Evolutionary conservation across 2,797 vertebrate species (phyloP), one percentile per base, ranked within the genome.

Genomic region (Chromis chromis): DNA sequence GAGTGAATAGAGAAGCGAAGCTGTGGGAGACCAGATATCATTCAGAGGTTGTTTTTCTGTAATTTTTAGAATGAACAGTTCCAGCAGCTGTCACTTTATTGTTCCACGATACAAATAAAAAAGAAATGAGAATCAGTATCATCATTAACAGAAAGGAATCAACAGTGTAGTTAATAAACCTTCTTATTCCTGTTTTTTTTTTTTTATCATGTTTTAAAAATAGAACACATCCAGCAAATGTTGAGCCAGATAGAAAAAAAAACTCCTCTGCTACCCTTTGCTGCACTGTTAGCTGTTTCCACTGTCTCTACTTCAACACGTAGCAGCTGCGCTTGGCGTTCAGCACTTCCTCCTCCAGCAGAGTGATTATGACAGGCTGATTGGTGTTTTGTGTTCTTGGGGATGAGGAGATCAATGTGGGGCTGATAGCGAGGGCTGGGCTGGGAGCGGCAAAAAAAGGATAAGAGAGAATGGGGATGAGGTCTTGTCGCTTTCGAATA

Each of bases 351-450:
- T 87, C 74, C 56, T 87, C 85, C 87, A 81, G 82, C 89, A 82
- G 76, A 90, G 81, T 90, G 84, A 91, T 92, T 91, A 92, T 92
- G 89, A 93, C 86, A 85, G 81, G 81, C 80, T 91, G 88, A 90
- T 90, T 89, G 81, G 84, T 91, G 83, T 88, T 92, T 89, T 91
- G 88, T 93, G 90, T 92, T 91, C 86, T 88, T 79, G 63, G 74
- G 85, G 83, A 91, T 87, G 85, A 89, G 83, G 65, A 82, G 89
- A 90, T 91, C 88, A 90, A 91, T 93, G 86, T 48, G 1, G 71
- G 66, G 68, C 84, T 88, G 89, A 90, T 88, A 80, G 84, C 52
- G 56, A 79, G 81, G 87, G 83, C 78, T 69, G 85, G 86, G 74
- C 82, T 52, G 10, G 33, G 60, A 81, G 78, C n/a, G 19, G 39